Evolutionary conservation across 2,113 vertebrate species (phyloP).

Genomic region (Amblyornis subalaris): DNA sequence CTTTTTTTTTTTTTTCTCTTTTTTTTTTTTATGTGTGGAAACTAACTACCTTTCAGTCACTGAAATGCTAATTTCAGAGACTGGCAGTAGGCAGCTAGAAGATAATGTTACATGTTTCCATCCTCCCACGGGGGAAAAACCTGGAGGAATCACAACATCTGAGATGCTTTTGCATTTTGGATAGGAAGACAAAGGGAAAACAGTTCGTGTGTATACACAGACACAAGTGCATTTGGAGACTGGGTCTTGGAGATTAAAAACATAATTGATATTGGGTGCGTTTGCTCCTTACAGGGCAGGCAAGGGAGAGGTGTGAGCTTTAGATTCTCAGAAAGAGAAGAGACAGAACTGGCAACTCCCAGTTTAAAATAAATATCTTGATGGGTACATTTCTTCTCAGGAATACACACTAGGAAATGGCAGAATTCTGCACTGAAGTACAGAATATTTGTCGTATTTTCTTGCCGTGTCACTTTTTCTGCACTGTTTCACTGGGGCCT

Average conservation of each 20-base stretch:
- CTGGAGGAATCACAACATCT: constrained; percentile 64
- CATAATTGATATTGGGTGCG: constrained; percentile 61
- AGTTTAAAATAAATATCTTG: constrained; percentile 54
- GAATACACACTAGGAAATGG: constrained; percentile 37
- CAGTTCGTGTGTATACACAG: constrained; percentile 15
- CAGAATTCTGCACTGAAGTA: background rate
- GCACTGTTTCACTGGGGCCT: constrained; percentile 8
- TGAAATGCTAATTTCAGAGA: constrained; percentile 70
- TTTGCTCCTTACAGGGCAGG: constrained; percentile 39
- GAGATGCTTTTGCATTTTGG: constrained; percentile 61
- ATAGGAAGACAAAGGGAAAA: constrained; percentile 66
- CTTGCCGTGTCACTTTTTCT: constrained; percentile 19
- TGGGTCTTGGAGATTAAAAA: constrained; percentile 56
- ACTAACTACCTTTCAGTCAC: constrained; percentile 55
- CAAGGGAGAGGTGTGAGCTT: background rate
- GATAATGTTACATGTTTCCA: constrained; percentile 71
- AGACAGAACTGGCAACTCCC: constrained; percentile 33
- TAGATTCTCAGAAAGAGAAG: constrained; percentile 32
- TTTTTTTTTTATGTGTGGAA: background rate
- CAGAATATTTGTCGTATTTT: constrained; percentile 50
- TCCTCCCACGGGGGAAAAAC: constrained; percentile 57
- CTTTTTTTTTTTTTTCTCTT: background rate
- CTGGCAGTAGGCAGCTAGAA: constrained; percentile 68
- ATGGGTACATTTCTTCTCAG: constrained; percentile 46
- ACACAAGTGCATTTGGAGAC: constrained; percentile 27